phyloP scores from a whole-genome alignment of 2,113 vertebrate genomes.

The Pogona vitticeps region DNA sequence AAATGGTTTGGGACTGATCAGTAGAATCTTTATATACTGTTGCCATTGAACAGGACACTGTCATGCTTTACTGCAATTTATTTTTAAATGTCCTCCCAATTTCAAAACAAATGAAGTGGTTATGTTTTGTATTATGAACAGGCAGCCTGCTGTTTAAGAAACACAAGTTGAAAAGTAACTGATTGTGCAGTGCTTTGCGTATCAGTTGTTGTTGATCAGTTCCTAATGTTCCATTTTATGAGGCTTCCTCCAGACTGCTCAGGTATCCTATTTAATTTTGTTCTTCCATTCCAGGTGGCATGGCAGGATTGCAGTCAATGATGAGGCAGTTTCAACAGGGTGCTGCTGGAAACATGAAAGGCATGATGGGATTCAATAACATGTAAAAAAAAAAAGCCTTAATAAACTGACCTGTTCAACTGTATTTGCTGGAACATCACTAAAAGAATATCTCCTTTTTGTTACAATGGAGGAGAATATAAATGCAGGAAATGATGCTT shows the following conservation, averaged over 20 bases:
- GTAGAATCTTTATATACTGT: not conserved
- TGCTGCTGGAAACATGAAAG: conserved; percentile 98
- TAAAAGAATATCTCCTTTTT: conserved; percentile 72
- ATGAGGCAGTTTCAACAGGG: conserved; percentile 99
- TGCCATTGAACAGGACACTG: not conserved
- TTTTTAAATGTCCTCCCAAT: not conserved
- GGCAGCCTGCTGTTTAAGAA: not conserved
- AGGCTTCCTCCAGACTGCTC: not conserved
- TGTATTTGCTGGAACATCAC: conserved; percentile 69
- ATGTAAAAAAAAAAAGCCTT: conserved; percentile 89
- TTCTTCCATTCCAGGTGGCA: conserved; percentile 84
- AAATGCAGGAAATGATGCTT: conserved; percentile 40
- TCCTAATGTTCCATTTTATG: not conserved
- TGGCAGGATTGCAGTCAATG: conserved; percentile 98
- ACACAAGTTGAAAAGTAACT: not conserved
- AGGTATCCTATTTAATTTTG: conserved; percentile 8
- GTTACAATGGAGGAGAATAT: conserved; percentile 57
- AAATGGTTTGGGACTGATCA: not conserved
- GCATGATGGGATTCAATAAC: conserved; percentile 99
- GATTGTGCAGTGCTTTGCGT: not conserved
- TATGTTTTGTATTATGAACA: not conserved
- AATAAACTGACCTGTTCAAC: conserved; percentile 75
- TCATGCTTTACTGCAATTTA: not conserved
- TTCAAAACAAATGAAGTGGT: not conserved
- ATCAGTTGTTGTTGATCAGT: not conserved